Conservation (phyloP, 2,888 invertebrate genomes). For the Watsonalla cultraria region DNA sequence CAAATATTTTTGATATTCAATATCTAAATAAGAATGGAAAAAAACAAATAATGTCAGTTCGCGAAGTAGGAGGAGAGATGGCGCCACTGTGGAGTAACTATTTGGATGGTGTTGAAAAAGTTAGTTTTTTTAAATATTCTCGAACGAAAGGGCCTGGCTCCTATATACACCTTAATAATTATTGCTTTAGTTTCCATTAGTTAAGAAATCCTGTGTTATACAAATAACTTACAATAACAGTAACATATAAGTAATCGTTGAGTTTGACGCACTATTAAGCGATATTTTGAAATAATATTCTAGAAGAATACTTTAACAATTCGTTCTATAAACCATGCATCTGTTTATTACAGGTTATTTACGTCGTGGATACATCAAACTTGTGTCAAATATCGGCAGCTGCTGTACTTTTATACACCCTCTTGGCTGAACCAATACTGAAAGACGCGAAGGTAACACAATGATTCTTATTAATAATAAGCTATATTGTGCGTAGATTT, state of each 20-base stretch:
- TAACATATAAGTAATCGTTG: too few species aligned
- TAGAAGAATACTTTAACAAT: too few species aligned
- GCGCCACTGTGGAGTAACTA: slow-evolving; percentile 90
- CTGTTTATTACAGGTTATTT: slow-evolving; percentile 77
- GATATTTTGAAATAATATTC: too few species aligned
- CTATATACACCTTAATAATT: too few species aligned
- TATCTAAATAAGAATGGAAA: slow-evolving; percentile 71
- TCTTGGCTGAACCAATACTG: slow-evolving; percentile 85
- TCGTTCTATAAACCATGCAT: not conserved
- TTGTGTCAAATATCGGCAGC: slow-evolving; percentile 92
- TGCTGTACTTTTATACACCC: slow-evolving; percentile 87
- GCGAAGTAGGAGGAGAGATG: slow-evolving; percentile 90
- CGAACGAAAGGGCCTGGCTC: too few species aligned
- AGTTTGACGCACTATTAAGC: too few species aligned
- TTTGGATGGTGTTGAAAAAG: slow-evolving; percentile 81
- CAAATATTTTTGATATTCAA: slow-evolving; percentile 84
- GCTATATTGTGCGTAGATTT: too few species aligned
- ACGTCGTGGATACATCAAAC: slow-evolving; percentile 90
- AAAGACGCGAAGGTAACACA: slow-evolving; percentile 79
- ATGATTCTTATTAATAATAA: not conserved
- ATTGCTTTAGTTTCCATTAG: too few species aligned
- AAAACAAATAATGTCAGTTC: slow-evolving; percentile 76
- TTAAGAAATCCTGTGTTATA: too few species aligned
- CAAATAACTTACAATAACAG: too few species aligned
- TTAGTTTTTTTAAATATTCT: slow-evolving; percentile 19